Base-by-base conservation (phyloP, 1,140 invertebrate species). In the Drosophila melanica region DNA sequence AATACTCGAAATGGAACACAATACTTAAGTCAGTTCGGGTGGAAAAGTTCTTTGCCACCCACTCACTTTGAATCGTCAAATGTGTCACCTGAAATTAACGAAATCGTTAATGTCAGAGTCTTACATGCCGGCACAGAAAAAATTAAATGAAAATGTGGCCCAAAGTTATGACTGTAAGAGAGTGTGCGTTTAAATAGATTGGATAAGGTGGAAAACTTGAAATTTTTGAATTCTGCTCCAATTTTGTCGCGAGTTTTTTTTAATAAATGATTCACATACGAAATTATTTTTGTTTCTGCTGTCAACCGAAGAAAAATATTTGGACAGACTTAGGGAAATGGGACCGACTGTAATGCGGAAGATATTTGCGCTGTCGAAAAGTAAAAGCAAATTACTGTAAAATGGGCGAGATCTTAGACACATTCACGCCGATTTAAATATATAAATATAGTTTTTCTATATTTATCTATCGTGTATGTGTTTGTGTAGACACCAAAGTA, bases 31-130 rank as follows among this genome's bases (percentile, higher is more conserved):
- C 68, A 51, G 47, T 12, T 33, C 55, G 58, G 27, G 23, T 45
- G 51, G 45, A 65, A 54, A 64, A 50, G 53, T 51, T 50, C 44
- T 44, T 30, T 39, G 33, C 10, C 55, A 5, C 42, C 44, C 59
- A 50, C 70, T 27, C 45, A 50, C 6, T 47, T 18, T 48, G 51
- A 41, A 65, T 54, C 50, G 6, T 20, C 47, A 79, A 77, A 66
- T 76, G 67, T 82, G 84, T 84, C 84, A 84, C 50, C 69, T 67
- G 77, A 81, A 67, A 76, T 87, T 87, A 79, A 82, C 68, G 77
- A 64, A 48, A 45, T 75, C 84, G 82, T 87, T 87, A 82, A 89
- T 89, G 84, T 79, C 82, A 79, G 58, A 50, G 18, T 69, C 48
- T 65, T 51, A 41, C 54, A 54, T 68, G 50, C 23, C 41, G 53